phyloP scores from a whole-genome alignment of 1,140 invertebrate species.

The Solenopsis fugax region DNA sequence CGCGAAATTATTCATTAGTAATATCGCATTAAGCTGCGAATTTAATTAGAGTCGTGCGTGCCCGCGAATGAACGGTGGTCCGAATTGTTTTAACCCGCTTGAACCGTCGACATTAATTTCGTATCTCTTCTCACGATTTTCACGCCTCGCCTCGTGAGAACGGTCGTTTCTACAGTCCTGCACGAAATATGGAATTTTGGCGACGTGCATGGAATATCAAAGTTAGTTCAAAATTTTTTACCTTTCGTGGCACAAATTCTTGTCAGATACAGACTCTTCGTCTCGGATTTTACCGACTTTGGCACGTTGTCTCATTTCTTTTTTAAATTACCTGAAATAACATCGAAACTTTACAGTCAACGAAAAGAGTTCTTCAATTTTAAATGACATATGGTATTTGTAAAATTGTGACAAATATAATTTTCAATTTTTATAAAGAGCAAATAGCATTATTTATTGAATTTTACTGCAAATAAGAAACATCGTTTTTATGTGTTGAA shows the following conservation, averaged over 20 bases:
- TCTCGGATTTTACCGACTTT: not conserved
- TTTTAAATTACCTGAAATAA: not conserved
- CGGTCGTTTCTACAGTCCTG: not conserved
- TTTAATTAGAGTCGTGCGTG: constrained; percentile 41
- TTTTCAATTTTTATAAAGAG: not conserved
- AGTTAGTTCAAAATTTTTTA: constrained; percentile 7
- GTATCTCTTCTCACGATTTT: not conserved
- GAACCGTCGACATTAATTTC: constrained; percentile 19
- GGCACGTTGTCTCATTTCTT: not conserved
- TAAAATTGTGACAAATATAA: not conserved
- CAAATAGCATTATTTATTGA: not conserved
- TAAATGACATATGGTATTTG: not conserved
- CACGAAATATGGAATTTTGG: not conserved
- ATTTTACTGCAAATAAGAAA: not conserved
- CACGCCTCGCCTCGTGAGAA: not conserved
- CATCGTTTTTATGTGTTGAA: not conserved
- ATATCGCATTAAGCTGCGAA: constrained; percentile 33
- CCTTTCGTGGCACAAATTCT: not conserved
- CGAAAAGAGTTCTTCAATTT: not conserved
- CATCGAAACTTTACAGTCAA: not conserved
- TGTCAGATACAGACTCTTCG: not conserved
- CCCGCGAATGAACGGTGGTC: not conserved
- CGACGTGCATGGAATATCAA: constrained; percentile 2
- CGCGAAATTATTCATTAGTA: constrained; percentile 50
- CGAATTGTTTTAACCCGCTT: constrained; percentile 13